Evolutionary conservation across 2,888 invertebrate genomes (phyloP).

Genomic region (Hyalella azteca): DNA sequence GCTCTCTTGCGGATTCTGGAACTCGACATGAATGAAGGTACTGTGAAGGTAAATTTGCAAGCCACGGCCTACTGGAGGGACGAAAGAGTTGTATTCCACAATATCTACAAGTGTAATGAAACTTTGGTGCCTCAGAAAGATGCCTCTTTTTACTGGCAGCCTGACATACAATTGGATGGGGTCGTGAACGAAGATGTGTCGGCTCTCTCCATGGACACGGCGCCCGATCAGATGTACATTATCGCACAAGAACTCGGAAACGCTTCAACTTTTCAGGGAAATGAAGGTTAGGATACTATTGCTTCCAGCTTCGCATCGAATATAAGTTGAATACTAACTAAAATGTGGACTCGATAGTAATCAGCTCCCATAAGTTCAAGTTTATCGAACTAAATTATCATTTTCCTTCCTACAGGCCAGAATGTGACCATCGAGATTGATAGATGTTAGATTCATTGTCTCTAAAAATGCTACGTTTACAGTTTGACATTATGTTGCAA

Average conservation of each 20-base stretch:
- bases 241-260: not conserved
- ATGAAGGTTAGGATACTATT: conserved; percentile 2
- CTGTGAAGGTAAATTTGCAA: not conserved
- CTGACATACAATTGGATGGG: conserved; percentile 13
- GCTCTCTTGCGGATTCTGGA: not conserved
- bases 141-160: conserved; percentile 20
- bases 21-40: conserved; percentile 11
- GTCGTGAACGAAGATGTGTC: not conserved
- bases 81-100: conserved; percentile 20
- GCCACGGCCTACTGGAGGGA: not conserved
- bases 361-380: too few relatives aligned
- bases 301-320: too few relatives aligned
- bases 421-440: too few relatives aligned
- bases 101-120: not conserved
- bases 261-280: not conserved
- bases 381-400: too few relatives aligned
- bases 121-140: not conserved
- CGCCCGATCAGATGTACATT: conserved; percentile 11
- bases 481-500: too few relatives aligned
- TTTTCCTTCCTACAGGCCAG: too few relatives aligned
- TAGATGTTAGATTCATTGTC: too few relatives aligned
- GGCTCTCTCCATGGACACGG: not conserved
- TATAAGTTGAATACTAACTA: too few relatives aligned
- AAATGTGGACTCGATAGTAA: too few relatives aligned
- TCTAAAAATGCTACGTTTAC: too few relatives aligned